phyloP scores from a whole-genome alignment of 2,888 invertebrate species.

The Zhuqinia jingwanae region DNA sequence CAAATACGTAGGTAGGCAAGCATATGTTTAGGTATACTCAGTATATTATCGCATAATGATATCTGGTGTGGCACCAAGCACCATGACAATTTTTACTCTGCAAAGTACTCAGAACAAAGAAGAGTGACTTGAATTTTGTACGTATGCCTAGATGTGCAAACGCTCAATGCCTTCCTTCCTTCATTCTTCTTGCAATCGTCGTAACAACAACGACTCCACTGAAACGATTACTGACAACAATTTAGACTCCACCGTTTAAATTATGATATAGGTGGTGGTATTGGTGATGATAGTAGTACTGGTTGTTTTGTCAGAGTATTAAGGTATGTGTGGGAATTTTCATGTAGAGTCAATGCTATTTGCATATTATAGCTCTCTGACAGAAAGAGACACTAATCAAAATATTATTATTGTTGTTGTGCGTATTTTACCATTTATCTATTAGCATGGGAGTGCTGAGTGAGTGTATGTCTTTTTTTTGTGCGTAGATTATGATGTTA shows the following conservation, averaged over 20 bases:
- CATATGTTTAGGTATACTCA: too few species aligned
- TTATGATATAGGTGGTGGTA: background rate
- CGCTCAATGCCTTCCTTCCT: slow-evolving; percentile 64
- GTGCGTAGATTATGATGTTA: slow-evolving; percentile 1
- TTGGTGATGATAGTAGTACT: background rate
- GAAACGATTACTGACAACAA: background rate
- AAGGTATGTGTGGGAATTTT: slow-evolving; percentile 2
- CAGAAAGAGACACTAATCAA: background rate
- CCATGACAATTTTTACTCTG: slow-evolving; percentile 18
- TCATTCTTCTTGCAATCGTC: too few species aligned
- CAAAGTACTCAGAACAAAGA: background rate
- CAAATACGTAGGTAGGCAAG: slow-evolving; percentile 4
- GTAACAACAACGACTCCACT: background rate
- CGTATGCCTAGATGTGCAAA: background rate
- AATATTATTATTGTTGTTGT: background rate
- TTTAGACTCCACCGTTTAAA: background rate
- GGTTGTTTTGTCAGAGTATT: too few species aligned
- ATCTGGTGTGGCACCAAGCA: background rate
- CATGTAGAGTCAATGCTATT: background rate
- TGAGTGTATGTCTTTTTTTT: background rate
- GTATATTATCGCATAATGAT: background rate
- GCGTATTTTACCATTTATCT: background rate
- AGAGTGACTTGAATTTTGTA: slow-evolving; percentile 25
- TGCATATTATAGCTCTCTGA: background rate
- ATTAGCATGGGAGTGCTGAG: background rate